Evolutionary conservation across 2,113 vertebrate genomes (phyloP), one percentile per base, ranked within the genome.

Genomic region (Excalfactoria chinensis): DNA sequence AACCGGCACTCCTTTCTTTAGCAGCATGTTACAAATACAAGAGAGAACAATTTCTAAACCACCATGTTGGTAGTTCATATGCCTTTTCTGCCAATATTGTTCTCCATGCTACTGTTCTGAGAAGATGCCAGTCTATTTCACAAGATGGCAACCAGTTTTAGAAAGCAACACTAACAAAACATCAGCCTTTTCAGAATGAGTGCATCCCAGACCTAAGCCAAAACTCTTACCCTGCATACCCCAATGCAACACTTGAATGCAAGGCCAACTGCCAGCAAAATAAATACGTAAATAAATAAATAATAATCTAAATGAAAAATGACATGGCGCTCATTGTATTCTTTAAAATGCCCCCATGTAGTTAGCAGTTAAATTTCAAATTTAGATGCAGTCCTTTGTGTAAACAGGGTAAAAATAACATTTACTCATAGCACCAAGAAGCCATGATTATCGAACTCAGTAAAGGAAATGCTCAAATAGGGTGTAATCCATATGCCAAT

Each of bases 361-460:
- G 63, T 34, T 37, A 79, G 25, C 74, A 28, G 40, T 87, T 89
- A 91, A 73, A 67, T 30, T 58, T 92, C 22, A 43, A 53, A 41
- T 86, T 80, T 19, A 95, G 34, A 58, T 5, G 30, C 46, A 84
- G 8, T 83, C 51, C 51, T 86, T 62, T 89, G 48, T 30, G 41
- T 49, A 66, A 93, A 82, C 13, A 73, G 49, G n/a, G 53, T 41
- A 95, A 80, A 93, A 91, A 77, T 64, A 83, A 76, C n/a, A 69
- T 59, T 32, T 51, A 67, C 12, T 70, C 12, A 3, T 48, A 85
- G 81, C 37, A 37, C 59, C 63, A 71, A 86, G 49, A 23, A 89
- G 84, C 28, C 90, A 46, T 69, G 75, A 95, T 88, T 86, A 76
- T 28, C 2, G 5, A 79, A 82, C 9, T 30, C 6, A 53, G 43